Percentiles rank a stretch among this genome's conserved stretches.
Evolutionary conservation across 1,140 invertebrate species (phyloP).

Genomic region (Caenorhabditis briggsae): DNA sequence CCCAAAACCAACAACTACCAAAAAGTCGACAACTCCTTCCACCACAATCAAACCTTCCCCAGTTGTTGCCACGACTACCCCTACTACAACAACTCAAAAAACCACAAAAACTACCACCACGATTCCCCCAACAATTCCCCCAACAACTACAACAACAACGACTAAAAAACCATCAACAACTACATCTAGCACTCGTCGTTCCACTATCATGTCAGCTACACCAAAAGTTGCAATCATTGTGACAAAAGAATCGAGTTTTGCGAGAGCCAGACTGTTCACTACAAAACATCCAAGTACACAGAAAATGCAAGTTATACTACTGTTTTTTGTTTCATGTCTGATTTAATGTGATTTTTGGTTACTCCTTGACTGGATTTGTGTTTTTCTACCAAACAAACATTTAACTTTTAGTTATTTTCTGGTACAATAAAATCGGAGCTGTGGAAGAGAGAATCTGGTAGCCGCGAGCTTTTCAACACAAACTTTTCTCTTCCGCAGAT

Average conservation of each 20-base stretch:
- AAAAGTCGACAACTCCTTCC: slow-evolving; percentile 18
- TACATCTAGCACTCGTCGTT: slow-evolving; percentile 35
- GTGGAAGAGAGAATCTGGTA: too few species aligned
- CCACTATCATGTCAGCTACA: slow-evolving; percentile 26
- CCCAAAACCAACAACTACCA: slow-evolving; percentile 57
- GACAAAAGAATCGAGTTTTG: slow-evolving; percentile 22
- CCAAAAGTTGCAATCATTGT: slow-evolving; percentile 22
- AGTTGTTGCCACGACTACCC: not conserved
- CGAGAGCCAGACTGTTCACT: slow-evolving; percentile 29
- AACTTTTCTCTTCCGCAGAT: too few species aligned
- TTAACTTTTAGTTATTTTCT: too few species aligned
- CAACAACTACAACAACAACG: slow-evolving; percentile 53
- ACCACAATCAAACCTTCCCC: not conserved
- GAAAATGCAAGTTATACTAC: slow-evolving; percentile 27
- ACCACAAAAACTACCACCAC: slow-evolving; percentile 51
- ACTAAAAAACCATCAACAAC: slow-evolving; percentile 34
- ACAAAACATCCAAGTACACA: slow-evolving; percentile 49
- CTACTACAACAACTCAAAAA: slow-evolving; percentile 49
- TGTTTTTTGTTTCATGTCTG: not conserved
- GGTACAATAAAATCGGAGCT: too few species aligned
- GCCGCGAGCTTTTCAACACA: too few species aligned
- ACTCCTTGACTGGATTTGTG: too few species aligned
- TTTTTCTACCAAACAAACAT: too few species aligned
- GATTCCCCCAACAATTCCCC: slow-evolving; percentile 19
- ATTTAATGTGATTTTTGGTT: slow-evolving; percentile 6